These are phyloP conservation scores for Drosophila setosimentum DNA, from an alignment of 2,888 invertebrate genomes.

Conservation along the genomic window DNA sequence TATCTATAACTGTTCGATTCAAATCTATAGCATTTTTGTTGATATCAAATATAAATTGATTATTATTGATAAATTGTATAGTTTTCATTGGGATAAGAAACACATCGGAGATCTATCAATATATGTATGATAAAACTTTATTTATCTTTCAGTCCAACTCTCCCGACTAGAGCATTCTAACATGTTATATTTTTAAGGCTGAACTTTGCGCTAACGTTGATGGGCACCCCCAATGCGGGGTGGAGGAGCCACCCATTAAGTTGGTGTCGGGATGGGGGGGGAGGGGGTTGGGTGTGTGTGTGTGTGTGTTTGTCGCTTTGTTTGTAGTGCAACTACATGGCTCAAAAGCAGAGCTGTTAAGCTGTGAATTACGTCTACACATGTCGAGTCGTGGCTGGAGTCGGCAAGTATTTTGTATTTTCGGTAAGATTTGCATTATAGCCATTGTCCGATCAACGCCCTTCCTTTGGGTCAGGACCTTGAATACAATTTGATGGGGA, in stretches of 20 bases:
- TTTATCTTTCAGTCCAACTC: neutral
- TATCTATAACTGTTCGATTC: too few species aligned
- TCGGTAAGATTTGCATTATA: constrained; percentile 33
- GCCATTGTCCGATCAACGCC: constrained; percentile 38
- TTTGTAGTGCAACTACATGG: constrained; percentile 29
- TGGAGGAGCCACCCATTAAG: constrained; percentile 19
- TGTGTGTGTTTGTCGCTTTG: too few species aligned
- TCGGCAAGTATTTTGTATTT: neutral
- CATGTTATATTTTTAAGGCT: constrained; percentile 17
- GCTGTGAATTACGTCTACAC: constrained; percentile 21
- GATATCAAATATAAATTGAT: neutral
- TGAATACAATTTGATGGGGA: constrained; percentile 23
- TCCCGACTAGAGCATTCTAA: neutral
- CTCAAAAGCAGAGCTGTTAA: constrained; percentile 32
- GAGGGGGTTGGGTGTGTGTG: too few species aligned
- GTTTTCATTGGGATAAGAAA: too few species aligned
- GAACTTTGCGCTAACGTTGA: constrained; percentile 20
- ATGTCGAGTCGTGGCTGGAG: constrained; percentile 1
- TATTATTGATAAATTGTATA: neutral
- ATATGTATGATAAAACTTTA: neutral
- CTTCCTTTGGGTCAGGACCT: constrained; percentile 27
- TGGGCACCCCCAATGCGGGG: constrained; percentile 7
- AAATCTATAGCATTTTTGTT: too few species aligned
- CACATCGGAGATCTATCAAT: too few species aligned
- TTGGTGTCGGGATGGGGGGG: neutral